Conservation (phyloP, 2,888 invertebrate genomes). For the Scaptomyza parva region DNA sequence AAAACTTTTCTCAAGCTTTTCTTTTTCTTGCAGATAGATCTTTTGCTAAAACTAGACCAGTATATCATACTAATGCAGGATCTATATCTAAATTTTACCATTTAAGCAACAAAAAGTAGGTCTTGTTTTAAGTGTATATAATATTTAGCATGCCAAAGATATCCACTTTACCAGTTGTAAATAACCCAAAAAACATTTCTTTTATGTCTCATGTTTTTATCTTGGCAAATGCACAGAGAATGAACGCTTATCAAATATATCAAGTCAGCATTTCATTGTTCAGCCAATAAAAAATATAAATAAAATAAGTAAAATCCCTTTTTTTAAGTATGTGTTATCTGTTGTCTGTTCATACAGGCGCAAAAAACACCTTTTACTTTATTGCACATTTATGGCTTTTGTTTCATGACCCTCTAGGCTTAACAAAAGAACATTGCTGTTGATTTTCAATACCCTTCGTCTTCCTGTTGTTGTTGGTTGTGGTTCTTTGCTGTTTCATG, state of each 20-base stretch:
- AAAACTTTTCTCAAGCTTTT: too few species aligned
- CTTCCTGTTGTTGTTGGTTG: conserved; percentile 17
- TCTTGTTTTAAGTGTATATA: too few species aligned
- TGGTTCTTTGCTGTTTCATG: conserved; percentile 45
- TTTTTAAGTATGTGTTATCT: conserved; percentile 7
- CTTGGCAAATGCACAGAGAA: conserved; percentile 20
- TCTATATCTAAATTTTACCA: too few species aligned
- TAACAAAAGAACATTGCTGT: conserved; percentile 49
- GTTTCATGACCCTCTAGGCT: conserved; percentile 48
- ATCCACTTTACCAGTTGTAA: too few species aligned
- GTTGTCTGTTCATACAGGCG: conserved; percentile 4
- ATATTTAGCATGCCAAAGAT: too few species aligned
- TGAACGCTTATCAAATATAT: conserved; percentile 11
- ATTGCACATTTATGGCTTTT: conserved; percentile 74
- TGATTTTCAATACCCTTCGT: conserved; percentile 20
- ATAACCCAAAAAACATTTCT: too few species aligned
- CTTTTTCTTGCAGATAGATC: too few species aligned
- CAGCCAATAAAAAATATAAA: conserved; percentile 5
- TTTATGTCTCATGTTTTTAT: too few species aligned
- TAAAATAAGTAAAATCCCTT: conserved; percentile 5
- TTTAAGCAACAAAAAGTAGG: too few species aligned
- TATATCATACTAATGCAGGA: too few species aligned
- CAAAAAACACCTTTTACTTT: conserved; percentile 53
- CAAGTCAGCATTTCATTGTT: conserved; percentile 23
- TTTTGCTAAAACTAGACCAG: too few species aligned